Conservation (phyloP, 2,888 invertebrate species). For the Busseola fusca region DNA sequence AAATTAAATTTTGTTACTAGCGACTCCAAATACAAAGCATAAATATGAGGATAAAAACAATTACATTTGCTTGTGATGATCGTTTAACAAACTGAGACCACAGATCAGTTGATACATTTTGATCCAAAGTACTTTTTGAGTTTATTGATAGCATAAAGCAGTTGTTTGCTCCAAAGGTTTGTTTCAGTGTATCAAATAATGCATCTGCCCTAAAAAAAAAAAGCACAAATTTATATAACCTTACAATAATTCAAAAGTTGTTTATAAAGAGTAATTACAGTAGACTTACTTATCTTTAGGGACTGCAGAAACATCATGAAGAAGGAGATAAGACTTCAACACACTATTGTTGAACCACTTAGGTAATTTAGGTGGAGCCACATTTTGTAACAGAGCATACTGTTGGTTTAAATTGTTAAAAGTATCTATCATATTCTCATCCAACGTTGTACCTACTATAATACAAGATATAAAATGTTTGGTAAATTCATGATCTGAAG, state of each 20-base stretch:
- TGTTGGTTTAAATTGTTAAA: constrained; percentile 94
- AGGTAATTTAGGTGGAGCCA: constrained; percentile 93
- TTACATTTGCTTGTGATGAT: constrained; percentile 86
- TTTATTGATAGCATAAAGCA: constrained; percentile 97
- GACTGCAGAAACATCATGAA: constrained; percentile 94
- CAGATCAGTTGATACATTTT: constrained; percentile 91
- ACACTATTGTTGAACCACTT: constrained; percentile 95
- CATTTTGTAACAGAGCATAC: constrained; percentile 93
- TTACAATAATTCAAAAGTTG: neutral
- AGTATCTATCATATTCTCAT: constrained; percentile 94
- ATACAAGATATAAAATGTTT: constrained; percentile 96
- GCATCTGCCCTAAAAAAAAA: constrained; percentile 92
- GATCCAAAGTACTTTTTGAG: constrained; percentile 91
- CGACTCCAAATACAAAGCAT: constrained; percentile 32
- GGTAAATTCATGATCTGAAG: constrained; percentile 98
- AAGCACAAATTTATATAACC: constrained; percentile 3
- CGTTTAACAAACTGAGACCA: constrained; percentile 94
- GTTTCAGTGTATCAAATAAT: constrained; percentile 95
- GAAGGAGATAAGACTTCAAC: constrained; percentile 95
- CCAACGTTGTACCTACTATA: constrained; percentile 92
- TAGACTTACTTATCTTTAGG: constrained; percentile 92
- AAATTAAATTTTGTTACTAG: neutral
- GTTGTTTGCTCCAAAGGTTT: constrained; percentile 94
- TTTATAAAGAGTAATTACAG: constrained; percentile 4
- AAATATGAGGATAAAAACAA: constrained; percentile 66